Evolutionary conservation across 2,113 vertebrate genomes (phyloP).

Genomic region (Cynoglossus semilaevis): DNA sequence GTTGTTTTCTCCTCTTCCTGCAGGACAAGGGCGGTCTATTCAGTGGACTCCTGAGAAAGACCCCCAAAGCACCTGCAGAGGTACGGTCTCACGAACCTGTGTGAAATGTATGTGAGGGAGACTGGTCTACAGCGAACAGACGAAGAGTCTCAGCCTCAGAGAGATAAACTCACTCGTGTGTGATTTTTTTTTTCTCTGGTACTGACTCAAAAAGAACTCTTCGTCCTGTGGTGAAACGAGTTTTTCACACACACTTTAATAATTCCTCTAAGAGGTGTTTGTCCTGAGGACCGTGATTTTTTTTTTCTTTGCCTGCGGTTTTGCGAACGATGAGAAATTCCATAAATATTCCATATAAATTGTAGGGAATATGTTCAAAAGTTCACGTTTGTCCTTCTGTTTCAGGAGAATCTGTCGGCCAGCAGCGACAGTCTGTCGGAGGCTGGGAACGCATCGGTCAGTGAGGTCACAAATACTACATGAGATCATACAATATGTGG

Average conservation of each 20-base stretch:
- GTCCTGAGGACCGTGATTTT: no score
- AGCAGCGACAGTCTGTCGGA: slow-evolving; percentile 44
- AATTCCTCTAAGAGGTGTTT: no score
- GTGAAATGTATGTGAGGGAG: background rate
- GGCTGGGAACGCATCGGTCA: slow-evolving; percentile 18
- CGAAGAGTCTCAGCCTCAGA: no score
- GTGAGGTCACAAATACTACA: background rate
- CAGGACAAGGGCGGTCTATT: slow-evolving; percentile 54
- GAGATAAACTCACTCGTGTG: no score
- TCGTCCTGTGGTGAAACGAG: no score
- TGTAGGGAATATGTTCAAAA: no score
- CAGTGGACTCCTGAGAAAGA: slow-evolving; percentile 44
- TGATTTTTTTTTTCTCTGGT: no score
- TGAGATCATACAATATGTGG: background rate
- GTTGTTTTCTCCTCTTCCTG: slow-evolving; percentile 1
- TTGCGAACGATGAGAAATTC: no score
- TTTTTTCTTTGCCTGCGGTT: no score
- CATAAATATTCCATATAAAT: no score
- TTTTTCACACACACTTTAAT: no score
- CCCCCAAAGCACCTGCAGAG: slow-evolving; percentile 33
- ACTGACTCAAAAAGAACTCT: no score
- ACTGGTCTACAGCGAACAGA: background rate
- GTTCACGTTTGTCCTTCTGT: background rate
- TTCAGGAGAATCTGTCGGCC: slow-evolving; percentile 35
- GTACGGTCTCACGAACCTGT: slow-evolving; percentile 9